Evolutionary conservation across 2,113 vertebrate species (phyloP), one percentile per base, ranked within the genome.

Genomic region (Megalops atlanticus): DNA sequence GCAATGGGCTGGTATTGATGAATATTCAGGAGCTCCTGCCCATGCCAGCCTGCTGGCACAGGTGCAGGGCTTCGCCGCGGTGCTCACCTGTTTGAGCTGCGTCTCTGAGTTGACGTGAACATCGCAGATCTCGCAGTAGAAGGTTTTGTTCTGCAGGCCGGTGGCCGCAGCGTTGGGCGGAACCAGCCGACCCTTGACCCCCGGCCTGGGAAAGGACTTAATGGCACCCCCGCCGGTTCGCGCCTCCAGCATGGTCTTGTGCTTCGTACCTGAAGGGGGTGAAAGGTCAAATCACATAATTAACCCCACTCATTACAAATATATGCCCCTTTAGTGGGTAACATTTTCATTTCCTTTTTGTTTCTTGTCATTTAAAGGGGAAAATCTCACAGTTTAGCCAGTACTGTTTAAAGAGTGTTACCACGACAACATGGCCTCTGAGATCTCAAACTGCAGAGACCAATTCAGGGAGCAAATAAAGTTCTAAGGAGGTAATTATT

Each of bases 221-320:
- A 99, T 99, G 82, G 96, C 95, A 78, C 98, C 98, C 43, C 95
- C 95, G 84, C 98, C 98, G 49, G 93, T 98, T 83, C 97, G 93
- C 83, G 98, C 98, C 93, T 98, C 97, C 75, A 99, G 91, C 98
- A 99, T 99, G 74, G 98, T 99, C 96, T 99, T 99, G 96, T 99
- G 98, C 94, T 99, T 99, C 58, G 97, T 98, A 90, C 98, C 98
- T 99, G 92, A 84, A 68, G 72, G 21, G 45, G 27, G 7, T 47
- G 12, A 58, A 47, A 72, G 73, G 43, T 24, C 21, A 33, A 6
- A 24, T 36, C 45, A 35, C 47, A 38, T n/a, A n/a, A n/a, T n/a
- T n/a, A n/a, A n/a, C n/a, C n/a, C n/a, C n/a, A n/a, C n/a, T n/a
- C n/a, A n/a, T n/a, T n/a, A n/a, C n/a, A n/a, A n/a, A n/a, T n/a